A percentile compares a stretch with the other conserved stretches of the same genome.
Conservation (phyloP, 2,888 invertebrate species). For the Salticus scenicus region DNA sequence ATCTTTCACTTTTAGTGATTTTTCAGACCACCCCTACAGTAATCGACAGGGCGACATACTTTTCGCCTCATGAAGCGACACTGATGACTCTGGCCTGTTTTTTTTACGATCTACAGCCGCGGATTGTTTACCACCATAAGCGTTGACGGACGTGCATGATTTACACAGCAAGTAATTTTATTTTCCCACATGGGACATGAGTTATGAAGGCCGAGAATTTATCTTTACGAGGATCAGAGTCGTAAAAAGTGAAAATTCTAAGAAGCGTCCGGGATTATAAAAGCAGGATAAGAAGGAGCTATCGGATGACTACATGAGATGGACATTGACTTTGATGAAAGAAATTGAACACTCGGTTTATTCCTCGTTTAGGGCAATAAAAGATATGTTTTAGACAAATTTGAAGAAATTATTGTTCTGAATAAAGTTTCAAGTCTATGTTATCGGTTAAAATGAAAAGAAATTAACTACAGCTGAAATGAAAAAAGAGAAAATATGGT, state of each 20-base stretch:
- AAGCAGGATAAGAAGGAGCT: neutral
- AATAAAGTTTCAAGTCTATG: too few relatives aligned
- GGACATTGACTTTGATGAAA: neutral
- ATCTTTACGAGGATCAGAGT: conserved; percentile 5
- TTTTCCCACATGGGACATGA: conserved; percentile 14
- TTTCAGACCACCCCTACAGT: neutral
- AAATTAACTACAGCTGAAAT: too few relatives aligned
- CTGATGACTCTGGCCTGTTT: neutral
- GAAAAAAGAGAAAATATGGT: too few relatives aligned
- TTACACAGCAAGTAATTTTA: neutral
- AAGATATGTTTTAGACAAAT: neutral
- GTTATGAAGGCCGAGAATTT: conserved; percentile 12
- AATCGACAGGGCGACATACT: neutral
- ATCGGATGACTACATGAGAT: neutral
- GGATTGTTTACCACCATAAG: conserved; percentile 16
- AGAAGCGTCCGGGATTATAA: neutral
- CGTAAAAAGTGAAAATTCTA: conserved; percentile 14
- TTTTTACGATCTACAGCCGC: neutral
- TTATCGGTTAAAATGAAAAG: too few relatives aligned
- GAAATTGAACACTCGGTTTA: neutral
- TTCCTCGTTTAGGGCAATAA: neutral
- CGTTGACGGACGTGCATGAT: conserved; percentile 12
- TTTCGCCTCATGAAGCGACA: neutral
- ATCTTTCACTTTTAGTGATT: too few relatives aligned
- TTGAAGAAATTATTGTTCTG: neutral